Conservation (phyloP, 2,113 vertebrate species). For the Nibea albiflora region DNA sequence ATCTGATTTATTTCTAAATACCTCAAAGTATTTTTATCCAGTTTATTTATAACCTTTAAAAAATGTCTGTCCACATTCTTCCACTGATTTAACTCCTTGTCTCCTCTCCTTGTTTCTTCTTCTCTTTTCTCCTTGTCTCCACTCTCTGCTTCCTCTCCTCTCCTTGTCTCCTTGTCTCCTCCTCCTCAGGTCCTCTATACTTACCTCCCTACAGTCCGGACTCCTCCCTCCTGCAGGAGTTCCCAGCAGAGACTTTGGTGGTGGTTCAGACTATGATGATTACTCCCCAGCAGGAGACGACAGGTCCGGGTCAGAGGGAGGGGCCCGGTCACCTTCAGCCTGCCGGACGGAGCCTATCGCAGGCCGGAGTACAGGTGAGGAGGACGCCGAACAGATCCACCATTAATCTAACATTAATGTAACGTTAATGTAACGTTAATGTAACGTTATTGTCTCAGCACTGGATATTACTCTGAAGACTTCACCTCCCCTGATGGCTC, state of each 20-base stretch:
- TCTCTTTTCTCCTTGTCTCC: too few species aligned
- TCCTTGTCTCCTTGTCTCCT: too few species aligned
- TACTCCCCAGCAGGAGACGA: constrained; percentile 74
- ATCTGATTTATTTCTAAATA: background rate
- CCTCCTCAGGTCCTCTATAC: constrained; percentile 40
- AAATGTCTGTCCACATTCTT: too few species aligned
- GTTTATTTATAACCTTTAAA: background rate
- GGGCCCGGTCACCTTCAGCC: background rate
- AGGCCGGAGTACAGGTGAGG: constrained; percentile 70
- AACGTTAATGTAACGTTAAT: too few species aligned
- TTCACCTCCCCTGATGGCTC: constrained; percentile 54
- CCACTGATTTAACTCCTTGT: background rate
- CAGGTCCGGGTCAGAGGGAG: constrained; percentile 63
- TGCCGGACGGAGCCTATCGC: constrained; percentile 63
- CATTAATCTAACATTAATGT: too few species aligned
- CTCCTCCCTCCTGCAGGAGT: constrained; percentile 20
- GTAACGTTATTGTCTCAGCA: constrained; percentile 39
- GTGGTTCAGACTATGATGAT: constrained; percentile 76
- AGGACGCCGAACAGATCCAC: too few species aligned
- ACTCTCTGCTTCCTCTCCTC: too few species aligned
- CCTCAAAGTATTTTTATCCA: too few species aligned
- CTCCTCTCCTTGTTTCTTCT: too few species aligned
- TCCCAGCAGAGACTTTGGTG: constrained; percentile 62
- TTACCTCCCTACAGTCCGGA: constrained; percentile 77
- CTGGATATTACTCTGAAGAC: constrained; percentile 75